These are phyloP conservation scores for Hozukius guyotensis DNA, from an alignment of 2,797 vertebrate genomes.

Conservation along the genomic window DNA sequence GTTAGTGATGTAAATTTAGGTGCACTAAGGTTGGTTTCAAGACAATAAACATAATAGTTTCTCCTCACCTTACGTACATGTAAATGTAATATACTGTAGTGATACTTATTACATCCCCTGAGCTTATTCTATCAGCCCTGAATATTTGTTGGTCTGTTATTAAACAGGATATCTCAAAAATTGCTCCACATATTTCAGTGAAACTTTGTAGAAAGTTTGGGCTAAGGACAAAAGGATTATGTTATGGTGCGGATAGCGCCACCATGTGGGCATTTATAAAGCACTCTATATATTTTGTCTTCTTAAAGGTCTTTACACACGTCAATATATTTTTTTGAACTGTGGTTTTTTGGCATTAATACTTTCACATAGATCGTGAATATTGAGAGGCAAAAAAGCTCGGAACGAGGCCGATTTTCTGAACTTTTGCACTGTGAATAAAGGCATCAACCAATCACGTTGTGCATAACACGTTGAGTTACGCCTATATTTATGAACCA, in stretches of 20 bases:
- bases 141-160: neutral
- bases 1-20: neutral
- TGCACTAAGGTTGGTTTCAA: neutral
- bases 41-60: neutral
- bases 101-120: neutral
- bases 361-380: too few species aligned
- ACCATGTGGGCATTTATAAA: neutral
- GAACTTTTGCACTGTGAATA: fast-evolving
- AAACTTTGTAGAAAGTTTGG: neutral
- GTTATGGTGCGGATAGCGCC: neutral
- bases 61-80: neutral
- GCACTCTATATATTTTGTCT: neutral
- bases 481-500: fast-evolving
- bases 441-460: too few species aligned
- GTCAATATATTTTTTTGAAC: too few species aligned
- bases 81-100: neutral
- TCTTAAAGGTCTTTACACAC: neutral
- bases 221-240: neutral
- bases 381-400: too few species aligned
- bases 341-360: fast-evolving
- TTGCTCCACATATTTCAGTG: neutral
- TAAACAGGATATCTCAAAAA: neutral
- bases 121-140: neutral
- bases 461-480: too few species aligned
- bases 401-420: too few species aligned